These are phyloP conservation scores for Diprion similis DNA, from an alignment of 1,140 invertebrate genomes.

Conservation along the genomic window DNA sequence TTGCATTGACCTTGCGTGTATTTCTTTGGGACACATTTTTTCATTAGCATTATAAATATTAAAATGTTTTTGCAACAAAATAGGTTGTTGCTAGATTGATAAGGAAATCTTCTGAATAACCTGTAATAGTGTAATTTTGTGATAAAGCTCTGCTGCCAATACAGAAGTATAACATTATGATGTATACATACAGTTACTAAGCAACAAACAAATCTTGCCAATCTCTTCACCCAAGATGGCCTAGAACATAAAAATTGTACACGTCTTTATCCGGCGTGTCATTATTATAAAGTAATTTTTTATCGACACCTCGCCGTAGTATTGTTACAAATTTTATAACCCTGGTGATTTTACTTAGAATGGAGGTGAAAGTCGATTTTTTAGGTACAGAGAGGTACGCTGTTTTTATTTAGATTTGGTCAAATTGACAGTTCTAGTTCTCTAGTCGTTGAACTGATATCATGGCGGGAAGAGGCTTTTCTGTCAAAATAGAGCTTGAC, in stretches of 20 bases:
- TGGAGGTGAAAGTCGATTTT: not conserved
- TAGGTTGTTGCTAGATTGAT: no score
- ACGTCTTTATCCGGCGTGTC: not conserved
- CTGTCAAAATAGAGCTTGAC: conserved; percentile 54
- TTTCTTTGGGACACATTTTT: no score
- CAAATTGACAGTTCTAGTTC: not conserved
- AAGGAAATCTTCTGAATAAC: no score
- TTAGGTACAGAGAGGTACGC: not conserved
- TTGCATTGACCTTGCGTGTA: no score
- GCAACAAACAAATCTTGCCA: not conserved
- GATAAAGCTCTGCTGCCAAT: not conserved
- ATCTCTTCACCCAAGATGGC: conserved; percentile 8
- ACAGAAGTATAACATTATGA: not conserved
- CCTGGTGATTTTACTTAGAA: not conserved
- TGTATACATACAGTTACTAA: not conserved
- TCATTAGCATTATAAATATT: no score
- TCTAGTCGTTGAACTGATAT: not conserved
- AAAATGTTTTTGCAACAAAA: no score
- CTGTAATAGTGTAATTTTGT: no score
- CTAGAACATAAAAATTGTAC: conserved; percentile 8
- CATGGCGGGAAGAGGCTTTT: conserved; percentile 56
- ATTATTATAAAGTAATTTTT: not conserved
- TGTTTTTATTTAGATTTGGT: not conserved
- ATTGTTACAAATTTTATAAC: not conserved
- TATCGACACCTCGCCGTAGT: not conserved